phyloP scores from a whole-genome alignment of 2,113 vertebrate genomes.

The Tyto alba region DNA sequence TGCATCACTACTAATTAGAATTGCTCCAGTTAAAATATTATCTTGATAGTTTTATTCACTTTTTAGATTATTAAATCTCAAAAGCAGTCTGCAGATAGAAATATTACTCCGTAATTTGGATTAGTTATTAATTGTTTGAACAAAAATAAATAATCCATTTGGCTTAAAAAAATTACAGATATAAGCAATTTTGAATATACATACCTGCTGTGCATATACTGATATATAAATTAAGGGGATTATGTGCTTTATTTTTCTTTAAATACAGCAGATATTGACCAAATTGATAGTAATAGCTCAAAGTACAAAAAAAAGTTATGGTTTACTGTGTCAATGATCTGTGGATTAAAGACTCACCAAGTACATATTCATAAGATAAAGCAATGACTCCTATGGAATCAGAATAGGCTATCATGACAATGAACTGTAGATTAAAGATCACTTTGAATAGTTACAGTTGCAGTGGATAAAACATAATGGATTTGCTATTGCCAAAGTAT shows the following conservation, averaged over 20 bases:
- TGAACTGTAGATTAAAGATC: not conserved
- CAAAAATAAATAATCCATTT: not conserved
- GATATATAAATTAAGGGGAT: not conserved
- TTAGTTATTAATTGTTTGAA: not conserved
- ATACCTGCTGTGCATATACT: not conserved
- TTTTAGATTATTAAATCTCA: not conserved
- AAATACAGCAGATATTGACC: not conserved
- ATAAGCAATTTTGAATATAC: not conserved
- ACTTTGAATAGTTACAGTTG: not conserved
- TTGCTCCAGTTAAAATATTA: not conserved
- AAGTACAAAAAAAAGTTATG: not conserved
- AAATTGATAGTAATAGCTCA: not conserved
- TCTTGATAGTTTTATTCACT: not conserved
- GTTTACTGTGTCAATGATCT: not conserved
- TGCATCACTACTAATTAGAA: not conserved
- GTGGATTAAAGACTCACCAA: not conserved
- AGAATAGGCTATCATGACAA: not conserved
- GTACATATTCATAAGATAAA: not conserved
- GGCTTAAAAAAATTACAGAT: not conserved
- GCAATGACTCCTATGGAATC: not conserved
- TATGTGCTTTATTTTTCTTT: not conserved
- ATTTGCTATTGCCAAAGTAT: not conserved
- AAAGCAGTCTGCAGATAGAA: not conserved
- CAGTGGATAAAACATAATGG: not conserved
- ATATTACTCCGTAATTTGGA: not conserved